Evolutionary conservation across 2,113 vertebrate species (phyloP).

Genomic region (Notechis scutatus): DNA sequence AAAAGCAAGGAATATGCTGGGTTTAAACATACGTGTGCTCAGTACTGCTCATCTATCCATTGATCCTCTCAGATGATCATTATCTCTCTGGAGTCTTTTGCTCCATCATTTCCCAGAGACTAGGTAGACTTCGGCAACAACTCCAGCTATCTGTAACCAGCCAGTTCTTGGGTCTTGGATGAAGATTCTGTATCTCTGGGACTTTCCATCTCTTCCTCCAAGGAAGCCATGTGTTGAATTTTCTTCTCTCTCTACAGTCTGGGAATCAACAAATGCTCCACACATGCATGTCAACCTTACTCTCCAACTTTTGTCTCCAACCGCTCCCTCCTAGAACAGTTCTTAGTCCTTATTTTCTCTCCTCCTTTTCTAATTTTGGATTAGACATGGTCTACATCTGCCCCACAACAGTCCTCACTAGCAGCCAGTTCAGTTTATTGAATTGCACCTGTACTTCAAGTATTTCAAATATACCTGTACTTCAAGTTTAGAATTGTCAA

Average conservation of each 20-base stretch:
- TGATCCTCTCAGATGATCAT: neutral
- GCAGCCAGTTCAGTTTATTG: neutral
- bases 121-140: neutral
- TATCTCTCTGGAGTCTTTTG: neutral
- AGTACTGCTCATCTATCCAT: neutral
- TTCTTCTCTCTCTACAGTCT: neutral
- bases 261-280: neutral
- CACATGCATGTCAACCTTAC: neutral
- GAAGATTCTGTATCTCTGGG: neutral
- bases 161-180: neutral
- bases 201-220: neutral
- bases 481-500: neutral
- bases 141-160: neutral
- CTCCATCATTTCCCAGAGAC: neutral
- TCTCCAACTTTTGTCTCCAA: neutral
- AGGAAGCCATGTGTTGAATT: neutral
- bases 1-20: neutral
- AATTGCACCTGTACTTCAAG: neutral
- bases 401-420: neutral
- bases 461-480: neutral
- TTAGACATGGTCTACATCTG: neutral
- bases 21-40: neutral
- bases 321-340: neutral
- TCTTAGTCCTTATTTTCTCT: neutral
- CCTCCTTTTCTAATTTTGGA: neutral